Evolutionary conservation across 1,140 invertebrate species (phyloP).

Genomic region (Dryas iulia): DNA sequence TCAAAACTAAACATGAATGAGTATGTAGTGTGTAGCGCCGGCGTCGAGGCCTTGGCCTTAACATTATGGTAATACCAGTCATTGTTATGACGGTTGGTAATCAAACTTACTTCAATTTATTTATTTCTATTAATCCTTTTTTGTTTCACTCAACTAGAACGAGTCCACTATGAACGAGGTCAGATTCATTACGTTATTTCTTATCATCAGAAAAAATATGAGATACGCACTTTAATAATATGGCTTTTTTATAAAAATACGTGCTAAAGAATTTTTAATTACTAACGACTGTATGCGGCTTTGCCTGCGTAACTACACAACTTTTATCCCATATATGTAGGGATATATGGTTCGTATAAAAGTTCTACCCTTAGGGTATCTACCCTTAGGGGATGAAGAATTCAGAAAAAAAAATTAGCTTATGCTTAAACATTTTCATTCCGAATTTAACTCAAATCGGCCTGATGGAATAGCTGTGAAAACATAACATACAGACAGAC

Average conservation of each 20-base stretch:
- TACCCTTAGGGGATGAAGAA: no score
- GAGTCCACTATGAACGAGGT: neutral
- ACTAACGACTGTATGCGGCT: no score
- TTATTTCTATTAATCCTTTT: slow-evolving; percentile 7
- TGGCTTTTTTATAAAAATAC: neutral
- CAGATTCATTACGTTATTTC: neutral
- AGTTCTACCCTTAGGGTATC: no score
- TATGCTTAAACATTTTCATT: no score
- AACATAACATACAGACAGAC: no score
- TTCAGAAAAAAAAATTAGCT: no score
- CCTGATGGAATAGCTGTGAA: no score
- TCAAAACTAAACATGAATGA: slow-evolving; percentile 42
- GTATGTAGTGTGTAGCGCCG: slow-evolving; percentile 24
- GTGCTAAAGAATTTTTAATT: no score
- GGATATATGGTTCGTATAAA: no score
- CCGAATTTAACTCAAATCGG: no score
- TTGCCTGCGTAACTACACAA: no score
- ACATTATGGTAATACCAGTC: slow-evolving; percentile 58
- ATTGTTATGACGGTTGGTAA: slow-evolving; percentile 27
- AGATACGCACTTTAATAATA: neutral
- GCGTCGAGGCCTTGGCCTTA: slow-evolving; percentile 59
- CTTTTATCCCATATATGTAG: no score
- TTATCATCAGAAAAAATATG: neutral
- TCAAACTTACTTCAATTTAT: slow-evolving; percentile 12
- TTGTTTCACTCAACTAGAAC: neutral